Percentiles rank a stretch among this genome's conserved stretches.
Conservation (phyloP, 2,888 invertebrate genomes). For the Sinohyriopsis cumingii region DNA sequence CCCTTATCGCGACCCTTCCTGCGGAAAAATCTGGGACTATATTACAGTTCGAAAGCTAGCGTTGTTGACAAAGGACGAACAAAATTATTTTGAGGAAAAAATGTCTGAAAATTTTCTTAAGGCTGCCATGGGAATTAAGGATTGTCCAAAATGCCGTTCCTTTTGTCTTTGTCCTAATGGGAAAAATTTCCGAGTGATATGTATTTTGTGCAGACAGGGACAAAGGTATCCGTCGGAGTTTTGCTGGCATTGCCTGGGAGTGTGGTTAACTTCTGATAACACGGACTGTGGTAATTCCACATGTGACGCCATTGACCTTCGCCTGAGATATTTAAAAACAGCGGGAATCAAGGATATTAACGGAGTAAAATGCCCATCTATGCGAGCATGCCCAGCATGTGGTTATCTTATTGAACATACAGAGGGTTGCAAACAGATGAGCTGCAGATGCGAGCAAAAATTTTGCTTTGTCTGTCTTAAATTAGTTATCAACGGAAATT, state of each 20-base stretch:
- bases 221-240: constrained; percentile 29
- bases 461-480: constrained; percentile 49
- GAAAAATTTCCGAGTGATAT: constrained; percentile 30
- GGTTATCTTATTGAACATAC: constrained; percentile 44
- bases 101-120: constrained; percentile 36
- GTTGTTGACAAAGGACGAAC: constrained; percentile 33
- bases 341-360: constrained; percentile 30
- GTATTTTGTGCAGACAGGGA: constrained; percentile 31
- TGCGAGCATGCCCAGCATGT: constrained; percentile 44
- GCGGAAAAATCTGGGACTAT: constrained; percentile 36
- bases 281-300: constrained; percentile 33
- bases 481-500: constrained; percentile 18
- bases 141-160: constrained; percentile 36
- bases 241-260: constrained; percentile 39
- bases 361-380: constrained; percentile 35
- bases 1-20: constrained; percentile 33
- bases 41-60: constrained; percentile 34
- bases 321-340: constrained; percentile 27
- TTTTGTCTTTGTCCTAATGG: constrained; percentile 25
- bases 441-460: constrained; percentile 40
- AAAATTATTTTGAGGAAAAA: constrained; percentile 38
- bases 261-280: constrained; percentile 20
- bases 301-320: constrained; percentile 37
- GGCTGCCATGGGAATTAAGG: constrained; percentile 35
- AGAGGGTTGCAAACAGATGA: constrained; percentile 42